Conservation (phyloP, 2,113 vertebrate genomes). For the Catagonus wagneri region DNA sequence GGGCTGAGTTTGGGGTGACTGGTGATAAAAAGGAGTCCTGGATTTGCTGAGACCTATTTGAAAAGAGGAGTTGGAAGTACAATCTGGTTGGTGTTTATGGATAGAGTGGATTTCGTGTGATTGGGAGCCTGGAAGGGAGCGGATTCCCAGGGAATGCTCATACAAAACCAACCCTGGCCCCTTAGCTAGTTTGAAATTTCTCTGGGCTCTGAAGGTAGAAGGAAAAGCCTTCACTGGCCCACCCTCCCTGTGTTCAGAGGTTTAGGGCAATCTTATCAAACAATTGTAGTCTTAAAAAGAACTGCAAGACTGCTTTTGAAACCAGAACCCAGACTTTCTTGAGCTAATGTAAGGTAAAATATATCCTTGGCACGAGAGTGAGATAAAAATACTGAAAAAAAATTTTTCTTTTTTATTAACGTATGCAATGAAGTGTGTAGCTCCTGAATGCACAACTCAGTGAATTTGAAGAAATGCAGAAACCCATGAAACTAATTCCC, state of each 20-base stretch:
- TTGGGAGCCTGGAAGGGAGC: not conserved
- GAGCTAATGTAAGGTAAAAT: not conserved
- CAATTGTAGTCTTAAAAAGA: not conserved
- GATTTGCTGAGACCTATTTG: not conserved
- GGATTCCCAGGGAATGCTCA: not conserved
- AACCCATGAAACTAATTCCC: not conserved
- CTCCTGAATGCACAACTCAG: not conserved
- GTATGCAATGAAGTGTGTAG: not conserved
- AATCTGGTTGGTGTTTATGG: not conserved
- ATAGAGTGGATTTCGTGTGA: not conserved
- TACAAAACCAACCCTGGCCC: not conserved
- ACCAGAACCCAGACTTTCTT: conserved; percentile 7
- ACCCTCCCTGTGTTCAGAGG: not conserved
- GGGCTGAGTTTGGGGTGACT: not conserved
- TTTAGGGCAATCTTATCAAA: not conserved
- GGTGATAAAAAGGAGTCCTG: not conserved
- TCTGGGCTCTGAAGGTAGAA: not conserved
- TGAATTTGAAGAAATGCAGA: not conserved
- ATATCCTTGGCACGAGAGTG: not conserved
- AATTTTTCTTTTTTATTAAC: not conserved
- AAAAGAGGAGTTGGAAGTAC: not conserved
- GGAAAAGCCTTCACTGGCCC: not conserved
- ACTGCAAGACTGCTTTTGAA: not conserved
- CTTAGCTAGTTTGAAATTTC: not conserved
- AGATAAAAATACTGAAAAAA: not conserved